Evolutionary conservation across 2,888 invertebrate genomes (phyloP).

Genomic region (Sipha maydis): DNA sequence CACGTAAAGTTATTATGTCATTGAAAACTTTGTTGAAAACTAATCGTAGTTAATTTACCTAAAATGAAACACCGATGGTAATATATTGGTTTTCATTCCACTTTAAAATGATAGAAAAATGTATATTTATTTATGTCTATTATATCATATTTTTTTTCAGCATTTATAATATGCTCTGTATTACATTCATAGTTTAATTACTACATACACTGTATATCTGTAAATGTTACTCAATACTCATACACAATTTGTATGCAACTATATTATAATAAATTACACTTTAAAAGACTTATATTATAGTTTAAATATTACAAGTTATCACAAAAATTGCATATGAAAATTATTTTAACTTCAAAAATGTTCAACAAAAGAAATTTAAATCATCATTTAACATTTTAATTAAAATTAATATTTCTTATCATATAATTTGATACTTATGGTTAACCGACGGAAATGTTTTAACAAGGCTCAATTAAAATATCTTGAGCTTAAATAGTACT

Average conservation of each 20-base stretch:
- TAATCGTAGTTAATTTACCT: not conserved
- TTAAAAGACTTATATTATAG: not conserved
- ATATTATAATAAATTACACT: not conserved
- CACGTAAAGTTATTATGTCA: not conserved
- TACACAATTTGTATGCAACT: not conserved
- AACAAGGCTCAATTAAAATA: not conserved
- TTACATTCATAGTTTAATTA: not conserved
- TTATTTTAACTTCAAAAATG: not conserved
- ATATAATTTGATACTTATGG: not conserved
- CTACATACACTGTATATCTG: not conserved
- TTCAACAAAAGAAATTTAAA: not conserved
- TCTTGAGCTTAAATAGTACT: not conserved
- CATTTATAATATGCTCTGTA: not conserved
- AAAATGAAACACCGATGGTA: not conserved
- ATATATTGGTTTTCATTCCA: not conserved
- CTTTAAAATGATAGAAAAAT: too few relatives aligned
- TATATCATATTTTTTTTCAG: not conserved
- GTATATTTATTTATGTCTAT: too few relatives aligned
- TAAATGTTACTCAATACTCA: too few relatives aligned
- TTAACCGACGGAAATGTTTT: not conserved
- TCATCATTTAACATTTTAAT: too few relatives aligned
- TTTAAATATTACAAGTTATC: not conserved
- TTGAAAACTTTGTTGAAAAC: not conserved
- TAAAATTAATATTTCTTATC: too few relatives aligned
- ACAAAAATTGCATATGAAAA: not conserved